Percentiles rank a stretch among this genome's conserved stretches.
Conservation (phyloP, 2,797 vertebrate genomes). For the Oryzias dopingdopingensis region DNA sequence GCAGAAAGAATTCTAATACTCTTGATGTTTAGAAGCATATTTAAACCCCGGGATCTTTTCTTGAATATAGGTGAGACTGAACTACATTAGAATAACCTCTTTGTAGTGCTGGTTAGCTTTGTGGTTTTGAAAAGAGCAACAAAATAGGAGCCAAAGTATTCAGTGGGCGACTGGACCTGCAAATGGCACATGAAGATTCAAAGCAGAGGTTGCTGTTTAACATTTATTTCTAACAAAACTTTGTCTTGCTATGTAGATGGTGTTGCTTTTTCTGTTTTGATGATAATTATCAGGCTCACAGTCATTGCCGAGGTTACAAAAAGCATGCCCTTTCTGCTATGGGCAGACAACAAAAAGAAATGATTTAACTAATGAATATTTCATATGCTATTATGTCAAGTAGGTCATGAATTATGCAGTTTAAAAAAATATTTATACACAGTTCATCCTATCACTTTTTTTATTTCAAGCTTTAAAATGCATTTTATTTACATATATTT, state of each 20-base stretch:
- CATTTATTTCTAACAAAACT: conserved; percentile 25
- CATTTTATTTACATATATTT: conserved; percentile 46
- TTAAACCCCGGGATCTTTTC: conserved; percentile 27
- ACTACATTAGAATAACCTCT: conserved; percentile 19
- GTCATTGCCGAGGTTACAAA: conserved; percentile 33
- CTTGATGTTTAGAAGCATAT: conserved; percentile 21
- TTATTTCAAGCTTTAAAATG: conserved; percentile 47
- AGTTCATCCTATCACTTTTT: conserved; percentile 62
- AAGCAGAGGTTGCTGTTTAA: conserved; percentile 20
- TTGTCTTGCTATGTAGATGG: conserved; percentile 8
- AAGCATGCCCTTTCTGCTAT: conserved; percentile 53
- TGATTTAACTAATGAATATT: conserved; percentile 75
- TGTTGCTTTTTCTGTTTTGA: conserved; percentile 17
- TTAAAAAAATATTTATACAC: conserved; percentile 51
- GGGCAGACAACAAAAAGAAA: conserved; percentile 64
- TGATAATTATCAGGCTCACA: conserved; percentile 42
- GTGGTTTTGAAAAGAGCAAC: conserved; percentile 17
- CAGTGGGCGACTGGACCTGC: conserved; percentile 1
- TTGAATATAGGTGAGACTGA: conserved; percentile 30
- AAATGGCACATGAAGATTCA: conserved; percentile 12
- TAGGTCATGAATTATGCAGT: conserved; percentile 71
- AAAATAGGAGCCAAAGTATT: conserved; percentile 22
- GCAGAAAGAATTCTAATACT: conserved; percentile 21
- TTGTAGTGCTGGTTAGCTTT: conserved; percentile 35
- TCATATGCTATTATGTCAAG: conserved; percentile 69